These are phyloP conservation scores for Melieria crassipennis DNA, from an alignment of 2,888 invertebrate species.

Conservation along the genomic window DNA sequence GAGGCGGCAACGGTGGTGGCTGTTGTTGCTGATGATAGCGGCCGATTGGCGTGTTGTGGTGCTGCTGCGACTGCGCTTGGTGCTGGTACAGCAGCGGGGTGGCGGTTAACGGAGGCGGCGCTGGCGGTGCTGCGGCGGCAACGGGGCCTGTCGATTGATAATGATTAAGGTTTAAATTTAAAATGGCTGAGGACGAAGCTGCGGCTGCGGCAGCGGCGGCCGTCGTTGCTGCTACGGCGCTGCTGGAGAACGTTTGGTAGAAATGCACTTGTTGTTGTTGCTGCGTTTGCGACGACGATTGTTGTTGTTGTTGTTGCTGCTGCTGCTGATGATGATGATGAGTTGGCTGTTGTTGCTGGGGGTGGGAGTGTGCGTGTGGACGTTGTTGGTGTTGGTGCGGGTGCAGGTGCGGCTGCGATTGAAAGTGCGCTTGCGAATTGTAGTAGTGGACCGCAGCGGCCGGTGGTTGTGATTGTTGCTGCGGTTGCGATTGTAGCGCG, in stretches of 20 bases:
- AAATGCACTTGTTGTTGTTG: conserved; percentile 56
- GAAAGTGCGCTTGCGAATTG: conserved; percentile 42
- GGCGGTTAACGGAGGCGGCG: conserved; percentile 40
- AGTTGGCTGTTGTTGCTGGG: conserved; percentile 48
- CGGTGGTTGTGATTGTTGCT: conserved; percentile 39
- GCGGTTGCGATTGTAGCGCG: conserved; percentile 38
- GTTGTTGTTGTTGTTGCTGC: conserved; percentile 41
- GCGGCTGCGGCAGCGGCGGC: conserved; percentile 52
- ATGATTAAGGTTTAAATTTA: conserved; percentile 72
- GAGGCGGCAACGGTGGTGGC: conserved; percentile 33
- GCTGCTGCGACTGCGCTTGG: conserved; percentile 35
- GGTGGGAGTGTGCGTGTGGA: conserved; percentile 39
- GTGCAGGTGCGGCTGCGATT: conserved; percentile 46
- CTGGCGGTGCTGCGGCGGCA: conserved; percentile 38
- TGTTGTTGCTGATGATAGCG: conserved; percentile 34
- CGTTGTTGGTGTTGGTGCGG: conserved; percentile 38
- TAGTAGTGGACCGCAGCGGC: conserved; percentile 45
- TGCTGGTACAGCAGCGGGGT: conserved; percentile 52
- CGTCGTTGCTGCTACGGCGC: conserved; percentile 47
- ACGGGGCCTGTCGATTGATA: conserved; percentile 54
- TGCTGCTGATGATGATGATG: conserved; percentile 44
- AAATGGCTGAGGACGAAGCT: conserved; percentile 51
- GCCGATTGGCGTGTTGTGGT: conserved; percentile 12
- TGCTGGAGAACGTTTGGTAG: conserved; percentile 51
- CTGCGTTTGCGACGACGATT: conserved; percentile 39